These are phyloP conservation scores for Ranitomeya imitator DNA, from an alignment of 2,113 vertebrate species.

Conservation along the genomic window DNA sequence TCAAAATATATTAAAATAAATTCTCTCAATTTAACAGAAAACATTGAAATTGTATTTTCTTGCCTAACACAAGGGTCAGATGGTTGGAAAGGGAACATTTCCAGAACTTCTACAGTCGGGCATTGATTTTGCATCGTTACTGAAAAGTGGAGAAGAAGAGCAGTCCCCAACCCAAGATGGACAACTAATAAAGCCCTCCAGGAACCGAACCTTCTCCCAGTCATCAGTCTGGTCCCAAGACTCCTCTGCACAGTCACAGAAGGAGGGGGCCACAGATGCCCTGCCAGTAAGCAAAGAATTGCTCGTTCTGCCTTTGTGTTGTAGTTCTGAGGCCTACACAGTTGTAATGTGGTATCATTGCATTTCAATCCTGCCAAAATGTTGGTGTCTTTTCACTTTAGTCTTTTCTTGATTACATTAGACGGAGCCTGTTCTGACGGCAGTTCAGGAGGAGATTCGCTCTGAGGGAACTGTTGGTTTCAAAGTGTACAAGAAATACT, in stretches of 20 bases:
- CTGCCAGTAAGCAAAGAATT: slow-evolving; percentile 71
- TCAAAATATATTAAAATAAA: background rate
- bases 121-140: slow-evolving; percentile 90
- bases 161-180: slow-evolving; percentile 61
- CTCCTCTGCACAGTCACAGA: slow-evolving; percentile 80
- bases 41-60: slow-evolving; percentile 21
- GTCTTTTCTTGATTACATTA: slow-evolving; percentile 57
- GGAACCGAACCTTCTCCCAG: slow-evolving; percentile 83
- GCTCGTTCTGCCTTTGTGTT: too few relatives aligned
- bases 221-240: slow-evolving; percentile 81
- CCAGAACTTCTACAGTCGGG: slow-evolving; percentile 85
- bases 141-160: slow-evolving; percentile 83
- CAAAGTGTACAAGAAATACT: slow-evolving; percentile 83
- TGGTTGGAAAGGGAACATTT: slow-evolving; percentile 88
- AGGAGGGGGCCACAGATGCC: slow-evolving; percentile 75
- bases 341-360: too few relatives aligned
- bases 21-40: background rate
- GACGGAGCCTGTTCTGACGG: slow-evolving; percentile 72
- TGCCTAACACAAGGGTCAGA: slow-evolving; percentile 79
- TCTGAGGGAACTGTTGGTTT: slow-evolving; percentile 80
- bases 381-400: background rate
- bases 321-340: too few relatives aligned
- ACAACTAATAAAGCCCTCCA: slow-evolving; percentile 59
- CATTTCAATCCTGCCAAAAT: too few relatives aligned
- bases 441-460: slow-evolving; percentile 80